These are phyloP conservation scores for Plecotus auritus DNA, from an alignment of 2,113 vertebrate species.

Conservation along the genomic window DNA sequence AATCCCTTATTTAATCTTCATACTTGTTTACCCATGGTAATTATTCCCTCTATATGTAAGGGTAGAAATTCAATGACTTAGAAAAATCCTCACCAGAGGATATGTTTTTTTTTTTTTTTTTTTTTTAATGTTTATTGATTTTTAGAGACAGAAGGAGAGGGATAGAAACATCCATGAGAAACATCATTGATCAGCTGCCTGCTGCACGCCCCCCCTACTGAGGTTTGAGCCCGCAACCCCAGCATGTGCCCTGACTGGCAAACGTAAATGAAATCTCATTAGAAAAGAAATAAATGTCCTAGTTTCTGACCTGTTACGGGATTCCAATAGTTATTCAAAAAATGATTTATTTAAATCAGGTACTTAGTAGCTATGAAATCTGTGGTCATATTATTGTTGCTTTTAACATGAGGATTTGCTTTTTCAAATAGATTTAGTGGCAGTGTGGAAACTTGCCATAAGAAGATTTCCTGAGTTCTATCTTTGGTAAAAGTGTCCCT, in stretches of 20 bases:
- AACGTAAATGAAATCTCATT: not conserved
- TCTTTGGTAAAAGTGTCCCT: not conserved
- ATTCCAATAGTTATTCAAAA: not conserved
- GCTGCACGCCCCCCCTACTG: too few species aligned
- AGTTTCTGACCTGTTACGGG: not conserved
- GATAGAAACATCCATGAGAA: not conserved
- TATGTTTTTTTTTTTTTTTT: not conserved
- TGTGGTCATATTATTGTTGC: not conserved
- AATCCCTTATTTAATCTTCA: not conserved
- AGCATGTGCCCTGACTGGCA: too few species aligned
- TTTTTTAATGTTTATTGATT: not conserved
- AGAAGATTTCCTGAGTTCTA: not conserved
- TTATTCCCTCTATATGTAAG: not conserved
- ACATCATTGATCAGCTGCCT: not conserved
- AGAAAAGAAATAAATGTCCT: not conserved
- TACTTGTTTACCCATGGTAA: not conserved
- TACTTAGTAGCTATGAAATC: not conserved
- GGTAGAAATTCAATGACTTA: not conserved
- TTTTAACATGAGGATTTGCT: not conserved
- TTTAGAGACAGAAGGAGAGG: not conserved
- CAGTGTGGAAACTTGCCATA: not conserved
- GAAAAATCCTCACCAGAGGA: not conserved
- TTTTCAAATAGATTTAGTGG: not conserved
- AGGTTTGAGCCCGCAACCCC: not conserved
- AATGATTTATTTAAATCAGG: not conserved